A percentile compares a stretch with the other conserved stretches of the same genome.
phyloP scores from a whole-genome alignment of 2,888 invertebrate species.

The Hedya salicella region DNA sequence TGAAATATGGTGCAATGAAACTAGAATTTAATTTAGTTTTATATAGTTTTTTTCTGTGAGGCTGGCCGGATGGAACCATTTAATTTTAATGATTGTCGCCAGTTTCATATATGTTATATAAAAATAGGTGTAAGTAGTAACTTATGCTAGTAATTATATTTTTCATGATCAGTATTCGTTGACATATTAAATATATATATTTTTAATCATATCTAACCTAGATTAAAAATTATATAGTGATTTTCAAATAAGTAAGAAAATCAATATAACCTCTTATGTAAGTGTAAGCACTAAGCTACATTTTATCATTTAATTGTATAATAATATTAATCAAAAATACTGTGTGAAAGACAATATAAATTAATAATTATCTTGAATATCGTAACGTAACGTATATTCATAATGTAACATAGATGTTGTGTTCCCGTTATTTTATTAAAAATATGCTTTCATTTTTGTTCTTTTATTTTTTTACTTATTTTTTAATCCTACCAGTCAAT shows the following conservation, averaged over 20 bases:
- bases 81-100: neutral
- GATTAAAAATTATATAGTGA: neutral
- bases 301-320: constrained; percentile 44
- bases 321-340: constrained; percentile 53
- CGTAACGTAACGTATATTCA: constrained; percentile 21
- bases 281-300: constrained; percentile 19
- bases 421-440: constrained; percentile 59
- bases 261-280: constrained; percentile 25
- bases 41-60: no score
- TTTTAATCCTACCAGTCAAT: constrained; percentile 79
- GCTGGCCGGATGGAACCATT: neutral
- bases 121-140: neutral
- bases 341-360: constrained; percentile 72
- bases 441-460: constrained; percentile 52
- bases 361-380: constrained; percentile 47
- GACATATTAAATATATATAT: constrained; percentile 42
- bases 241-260: neutral
- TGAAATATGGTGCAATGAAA: constrained; percentile 1
- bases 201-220: constrained; percentile 12
- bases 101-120: neutral
- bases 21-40: neutral
- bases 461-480: constrained; percentile 41
- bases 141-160: neutral
- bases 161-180: constrained; percentile 50
- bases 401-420: constrained; percentile 40